These are phyloP conservation scores for Sorex maritimensis DNA, from an alignment of 2,797 vertebrate species.

Conservation along the genomic window DNA sequence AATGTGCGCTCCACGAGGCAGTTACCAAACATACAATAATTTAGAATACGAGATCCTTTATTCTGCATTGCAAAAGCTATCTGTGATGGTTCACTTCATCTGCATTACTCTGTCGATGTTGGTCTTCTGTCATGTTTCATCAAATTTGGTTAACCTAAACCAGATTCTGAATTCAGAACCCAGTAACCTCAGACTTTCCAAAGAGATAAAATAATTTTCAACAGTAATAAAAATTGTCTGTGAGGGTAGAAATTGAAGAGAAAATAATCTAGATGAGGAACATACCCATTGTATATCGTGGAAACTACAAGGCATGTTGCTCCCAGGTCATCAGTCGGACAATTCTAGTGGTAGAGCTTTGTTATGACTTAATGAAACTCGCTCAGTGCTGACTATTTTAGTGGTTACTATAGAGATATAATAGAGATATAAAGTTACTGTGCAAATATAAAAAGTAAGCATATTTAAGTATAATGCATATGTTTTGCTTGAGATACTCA, in stretches of 20 bases:
- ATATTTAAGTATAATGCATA: no score
- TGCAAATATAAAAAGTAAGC: no score
- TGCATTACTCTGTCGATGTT: not conserved
- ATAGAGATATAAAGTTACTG: no score
- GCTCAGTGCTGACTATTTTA: no score
- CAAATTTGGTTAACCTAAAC: not conserved
- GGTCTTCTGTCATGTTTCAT: not conserved
- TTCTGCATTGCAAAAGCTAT: not conserved
- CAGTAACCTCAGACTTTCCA: not conserved
- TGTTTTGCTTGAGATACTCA: not conserved
- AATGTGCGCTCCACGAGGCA: not conserved
- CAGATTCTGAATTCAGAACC: not conserved
- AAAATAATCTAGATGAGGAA: not conserved
- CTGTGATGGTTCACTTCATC: not conserved
- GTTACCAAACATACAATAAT: not conserved
- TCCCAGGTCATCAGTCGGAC: not conserved
- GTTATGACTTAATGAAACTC: not conserved
- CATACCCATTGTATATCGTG: accelerated
- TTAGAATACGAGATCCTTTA: not conserved
- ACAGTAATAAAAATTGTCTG: not conserved
- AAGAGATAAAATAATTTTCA: not conserved
- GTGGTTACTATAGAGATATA: not conserved
- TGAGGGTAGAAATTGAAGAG: not conserved
- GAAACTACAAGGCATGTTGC: accelerated
- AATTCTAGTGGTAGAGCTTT: not conserved